Conservation (phyloP, 2,113 vertebrate genomes). For the Bos javanicus region DNA sequence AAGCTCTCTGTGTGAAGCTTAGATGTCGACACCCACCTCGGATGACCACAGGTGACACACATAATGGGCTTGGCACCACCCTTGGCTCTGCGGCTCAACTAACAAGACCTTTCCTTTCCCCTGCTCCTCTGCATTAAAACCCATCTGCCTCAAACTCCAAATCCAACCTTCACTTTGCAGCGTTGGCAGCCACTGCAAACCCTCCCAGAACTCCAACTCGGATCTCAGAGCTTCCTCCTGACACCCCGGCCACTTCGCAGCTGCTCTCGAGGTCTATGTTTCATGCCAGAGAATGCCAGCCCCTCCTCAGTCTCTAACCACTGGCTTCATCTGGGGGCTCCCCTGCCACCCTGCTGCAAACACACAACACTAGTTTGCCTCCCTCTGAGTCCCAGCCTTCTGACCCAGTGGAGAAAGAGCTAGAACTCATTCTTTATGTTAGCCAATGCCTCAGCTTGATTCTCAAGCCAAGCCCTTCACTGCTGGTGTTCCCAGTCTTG, state of each 20-base stretch:
- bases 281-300: not conserved
- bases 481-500: not conserved
- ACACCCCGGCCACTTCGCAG: not conserved
- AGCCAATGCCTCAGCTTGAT: not conserved
- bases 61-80: not conserved
- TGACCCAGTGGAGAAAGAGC: not conserved
- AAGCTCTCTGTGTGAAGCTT: not conserved
- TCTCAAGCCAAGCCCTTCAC: not conserved
- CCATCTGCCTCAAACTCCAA: not conserved
- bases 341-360: not conserved
- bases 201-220: not conserved
- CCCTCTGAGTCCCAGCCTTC: not conserved
- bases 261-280: not conserved
- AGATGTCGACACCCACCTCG: not conserved
- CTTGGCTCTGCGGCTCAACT: not conserved
- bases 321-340: not conserved
- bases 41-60: not conserved
- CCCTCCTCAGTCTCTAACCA: not conserved
- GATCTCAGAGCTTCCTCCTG: not conserved
- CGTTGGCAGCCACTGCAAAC: rapidly evolving
- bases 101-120: not conserved
- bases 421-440: not conserved
- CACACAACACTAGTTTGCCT: not conserved
- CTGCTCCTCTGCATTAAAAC: not conserved
- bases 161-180: not conserved